These are phyloP conservation scores for Meteorus colon DNA, from an alignment of 2,888 invertebrate genomes.

Conservation along the genomic window DNA sequence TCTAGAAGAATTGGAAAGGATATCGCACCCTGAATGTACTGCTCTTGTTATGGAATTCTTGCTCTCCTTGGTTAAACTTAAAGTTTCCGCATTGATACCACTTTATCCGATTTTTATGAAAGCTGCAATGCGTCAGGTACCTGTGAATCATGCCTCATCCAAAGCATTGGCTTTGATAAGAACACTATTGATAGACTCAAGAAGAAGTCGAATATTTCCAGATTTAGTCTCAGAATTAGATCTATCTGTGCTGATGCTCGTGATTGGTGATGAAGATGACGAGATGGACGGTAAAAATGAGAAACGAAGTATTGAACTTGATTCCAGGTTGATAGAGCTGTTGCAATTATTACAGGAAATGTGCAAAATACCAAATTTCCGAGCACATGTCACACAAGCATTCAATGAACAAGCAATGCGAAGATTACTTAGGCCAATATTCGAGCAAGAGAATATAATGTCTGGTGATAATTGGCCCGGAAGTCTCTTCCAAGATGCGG, in stretches of 20 bases:
- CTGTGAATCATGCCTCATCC: conserved; percentile 72
- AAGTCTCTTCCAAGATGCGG: conserved; percentile 68
- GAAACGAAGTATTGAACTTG: conserved; percentile 63
- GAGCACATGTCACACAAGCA: conserved; percentile 69
- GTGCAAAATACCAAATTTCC: conserved; percentile 65
- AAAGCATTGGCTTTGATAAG: conserved; percentile 73
- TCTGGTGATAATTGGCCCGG: conserved; percentile 58
- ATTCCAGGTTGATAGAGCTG: conserved; percentile 72
- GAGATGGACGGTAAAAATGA: conserved; percentile 53
- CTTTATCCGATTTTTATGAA: conserved; percentile 72
- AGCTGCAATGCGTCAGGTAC: conserved; percentile 74
- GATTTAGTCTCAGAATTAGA: conserved; percentile 69
- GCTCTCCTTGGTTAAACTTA: conserved; percentile 72
- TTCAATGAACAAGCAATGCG: conserved; percentile 71
- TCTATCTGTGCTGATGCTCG: conserved; percentile 72
- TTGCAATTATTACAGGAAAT: conserved; percentile 74
- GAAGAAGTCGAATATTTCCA: conserved; percentile 55
- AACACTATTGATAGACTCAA: conserved; percentile 69
- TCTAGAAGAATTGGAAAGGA: conserved; percentile 65
- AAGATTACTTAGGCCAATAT: conserved; percentile 71
- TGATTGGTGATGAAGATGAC: conserved; percentile 67
- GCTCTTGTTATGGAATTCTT: conserved; percentile 75
- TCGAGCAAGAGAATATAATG: conserved; percentile 61
- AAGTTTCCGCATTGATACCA: conserved; percentile 68
- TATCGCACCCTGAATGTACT: conserved; percentile 74